These are phyloP conservation scores for Chrysolina americana DNA, from an alignment of 2,888 invertebrate species.

Conservation along the genomic window DNA sequence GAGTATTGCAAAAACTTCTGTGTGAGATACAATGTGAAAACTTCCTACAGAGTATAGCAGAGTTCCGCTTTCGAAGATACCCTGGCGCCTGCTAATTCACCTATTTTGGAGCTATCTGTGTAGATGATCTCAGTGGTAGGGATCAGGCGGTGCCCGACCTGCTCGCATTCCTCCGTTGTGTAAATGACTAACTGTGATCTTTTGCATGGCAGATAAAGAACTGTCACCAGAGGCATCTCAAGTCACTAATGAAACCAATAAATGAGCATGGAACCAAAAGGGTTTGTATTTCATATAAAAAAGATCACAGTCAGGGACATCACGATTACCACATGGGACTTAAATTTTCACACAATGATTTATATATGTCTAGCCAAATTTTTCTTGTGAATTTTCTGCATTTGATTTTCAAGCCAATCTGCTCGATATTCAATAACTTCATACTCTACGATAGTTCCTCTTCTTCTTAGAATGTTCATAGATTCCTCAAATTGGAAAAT, in stretches of 20 bases:
- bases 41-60: no score
- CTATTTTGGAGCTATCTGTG: no score
- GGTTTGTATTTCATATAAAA: conserved; percentile 12
- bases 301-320: neutral
- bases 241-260: neutral
- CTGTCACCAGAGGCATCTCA: no score
- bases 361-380: neutral
- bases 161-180: no score
- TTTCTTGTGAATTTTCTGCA: conserved; percentile 9
- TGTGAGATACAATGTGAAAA: no score
- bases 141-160: no score
- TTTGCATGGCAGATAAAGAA: no score
- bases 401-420: conserved; percentile 33
- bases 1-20: no score
- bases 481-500: conserved; percentile 6
- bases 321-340: neutral
- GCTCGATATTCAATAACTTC: conserved; percentile 32
- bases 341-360: neutral
- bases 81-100: no score
- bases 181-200: no score
- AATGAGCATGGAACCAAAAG: neutral
- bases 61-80: no score
- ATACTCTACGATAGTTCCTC: conserved; percentile 19
- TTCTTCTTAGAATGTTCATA: conserved; percentile 22
- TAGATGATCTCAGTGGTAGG: no score